Percentiles rank a stretch among this genome's conserved stretches.
Evolutionary conservation across 2,888 invertebrate species (phyloP).

Genomic region (Drosophila pseudotalamancana): DNA sequence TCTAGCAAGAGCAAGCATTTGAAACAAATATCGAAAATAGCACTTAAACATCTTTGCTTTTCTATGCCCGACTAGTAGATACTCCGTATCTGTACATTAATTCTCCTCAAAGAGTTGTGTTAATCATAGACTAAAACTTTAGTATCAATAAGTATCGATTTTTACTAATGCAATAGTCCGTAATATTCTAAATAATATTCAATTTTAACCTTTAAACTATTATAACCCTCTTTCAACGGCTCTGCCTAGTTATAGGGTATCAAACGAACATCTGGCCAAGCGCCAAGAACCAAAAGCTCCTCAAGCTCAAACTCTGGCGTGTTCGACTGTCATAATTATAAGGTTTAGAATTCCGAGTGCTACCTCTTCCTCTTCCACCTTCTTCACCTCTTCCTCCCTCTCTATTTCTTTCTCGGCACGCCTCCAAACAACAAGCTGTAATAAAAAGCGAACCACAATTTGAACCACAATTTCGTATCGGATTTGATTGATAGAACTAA

Average conservation of each 20-base stretch:
- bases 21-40: no score
- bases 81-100: no score
- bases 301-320: constrained; percentile 46
- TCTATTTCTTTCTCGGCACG: not conserved
- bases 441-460: constrained; percentile 13
- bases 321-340: constrained; percentile 58
- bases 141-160: no score
- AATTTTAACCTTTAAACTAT: no score
- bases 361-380: not conserved
- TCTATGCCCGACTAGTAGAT: no score
- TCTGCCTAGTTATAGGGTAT: not conserved
- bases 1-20: no score
- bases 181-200: no score
- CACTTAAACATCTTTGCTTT: no score
- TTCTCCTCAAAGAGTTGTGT: no score
- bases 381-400: not conserved
- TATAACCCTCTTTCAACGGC: no score
- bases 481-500: constrained; percentile 5
- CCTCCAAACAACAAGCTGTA: not conserved
- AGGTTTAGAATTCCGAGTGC: constrained; percentile 34
- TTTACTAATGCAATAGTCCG: no score
- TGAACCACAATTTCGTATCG: constrained; percentile 8
- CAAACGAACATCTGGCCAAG: constrained; percentile 28
- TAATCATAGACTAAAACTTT: no score
- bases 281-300: constrained; percentile 16